Base-by-base conservation (phyloP, 2,113 vertebrate genomes). In the Channa maculata region DNA sequence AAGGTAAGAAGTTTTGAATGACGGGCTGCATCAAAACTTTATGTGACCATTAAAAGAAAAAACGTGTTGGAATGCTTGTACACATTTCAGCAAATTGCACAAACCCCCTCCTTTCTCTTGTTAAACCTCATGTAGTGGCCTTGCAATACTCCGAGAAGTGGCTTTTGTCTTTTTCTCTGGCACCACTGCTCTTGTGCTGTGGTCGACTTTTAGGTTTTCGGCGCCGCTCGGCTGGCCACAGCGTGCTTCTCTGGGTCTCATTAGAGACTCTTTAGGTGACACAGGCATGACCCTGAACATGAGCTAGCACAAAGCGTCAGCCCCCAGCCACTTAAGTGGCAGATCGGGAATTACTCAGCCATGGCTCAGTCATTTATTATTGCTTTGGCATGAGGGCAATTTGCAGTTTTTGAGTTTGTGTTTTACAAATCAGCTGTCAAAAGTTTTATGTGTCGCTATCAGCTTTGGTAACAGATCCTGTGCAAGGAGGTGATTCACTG, bases 251-350 rank as follows among this genome's bases (percentile, higher is more conserved):
- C 80, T 83, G 77, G 64, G 53, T 84, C 85, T 91, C 83, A 85
- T 89, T 90, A 88, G 78, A 80, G 82, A 82, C 62, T 69, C 78
- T 85, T 83, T 54, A 79, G 71, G 77, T 85, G 79, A 84, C 82
- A 85, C 74, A 75, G 70, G 50, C 83, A 33, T 85, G 86, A 93
- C 87, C 83, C 84, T 71, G 77, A 86, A 84, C 89, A 86, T 71
- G 86, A 88, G 79, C 84, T 82, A 76, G 68, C 84, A 82, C 72
- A 82, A 77, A 46, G 54, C 68, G 65, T 79, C 84, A 84, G 79
- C 51, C 83, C 61, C 61, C 67, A 61, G 76, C 70, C 61, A 59
- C 75, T 85, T 74, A 91, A 90, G 82, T 82, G 84, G 75, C 78
- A 80, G 84, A 89, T 76, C 34, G 43, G 34, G 58, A 88, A 81